Evolutionary conservation across 35 echinoderm and acorn worm species (phyloP), one percentile per base, ranked within the genome.

Genomic region (Lytechinus variegatus): DNA sequence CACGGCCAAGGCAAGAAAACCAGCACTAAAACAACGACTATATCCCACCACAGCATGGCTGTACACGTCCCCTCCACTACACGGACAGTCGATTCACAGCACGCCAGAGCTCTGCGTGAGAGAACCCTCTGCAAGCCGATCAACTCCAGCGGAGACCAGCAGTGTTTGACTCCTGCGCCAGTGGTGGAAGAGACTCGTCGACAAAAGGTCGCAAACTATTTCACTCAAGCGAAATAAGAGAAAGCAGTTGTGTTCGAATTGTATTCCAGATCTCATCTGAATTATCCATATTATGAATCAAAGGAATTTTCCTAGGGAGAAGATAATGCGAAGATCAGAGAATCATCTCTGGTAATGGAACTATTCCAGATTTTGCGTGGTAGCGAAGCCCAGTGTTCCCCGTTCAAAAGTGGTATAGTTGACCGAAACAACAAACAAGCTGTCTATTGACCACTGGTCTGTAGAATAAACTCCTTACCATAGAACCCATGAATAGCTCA

Each of bases 1-100:
- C 54, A 10, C 55, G 92, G 92, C 92, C 92, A 57, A 13, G 92
- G 92, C 53, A 93, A 93, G 27, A 93, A 93, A 14, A 93, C 92
- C 92, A 93, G 54, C 92, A 93, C 92, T 53, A 93, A 93, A 16
- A 93, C 92, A 8, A 21, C 53, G 13, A 93, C n/a, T 10, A 93
- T 54, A 55, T 93, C 92, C 92, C 92, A 93, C 92, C 92, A 93
- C 92, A 93, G 92, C 92, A 93, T 93, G 92, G 92, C 92, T 54
- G 1, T 58, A 93, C 52, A 33, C n/a, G 21, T 54, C 55, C 92
- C 52, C 92, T 55, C 92, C 52, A 55, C 92, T 29, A 93, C 92
- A 93, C 92, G 54, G 24, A 93, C 55, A 57, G 55, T 57, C 54
- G 57, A 93, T 93, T 93, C 92, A 93, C 91, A 92, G 91, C 91